Percentiles rank a stretch among this genome's conserved stretches.
These are phyloP conservation scores for Cygnus buccinator DNA, from an alignment of 2,113 vertebrate genomes.

Conservation along the genomic window DNA sequence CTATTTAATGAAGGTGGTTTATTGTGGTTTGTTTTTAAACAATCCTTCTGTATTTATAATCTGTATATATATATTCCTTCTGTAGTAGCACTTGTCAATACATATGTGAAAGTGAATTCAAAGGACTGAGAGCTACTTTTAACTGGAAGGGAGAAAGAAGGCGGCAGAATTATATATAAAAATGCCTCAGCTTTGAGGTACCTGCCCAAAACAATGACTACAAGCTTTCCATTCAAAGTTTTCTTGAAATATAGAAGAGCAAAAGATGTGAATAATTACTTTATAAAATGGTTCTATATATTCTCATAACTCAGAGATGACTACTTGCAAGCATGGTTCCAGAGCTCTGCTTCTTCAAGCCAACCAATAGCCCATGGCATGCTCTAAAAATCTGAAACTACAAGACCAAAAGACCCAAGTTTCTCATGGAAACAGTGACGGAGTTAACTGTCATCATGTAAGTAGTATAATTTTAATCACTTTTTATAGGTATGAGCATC, in stretches of 20 bases:
- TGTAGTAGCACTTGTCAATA: not conserved
- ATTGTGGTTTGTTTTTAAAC: not conserved
- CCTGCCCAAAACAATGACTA: not conserved
- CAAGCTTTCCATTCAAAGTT: not conserved
- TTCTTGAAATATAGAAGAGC: not conserved
- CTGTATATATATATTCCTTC: not conserved
- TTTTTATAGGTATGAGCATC: slow-evolving; percentile 21
- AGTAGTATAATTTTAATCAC: slow-evolving; percentile 16
- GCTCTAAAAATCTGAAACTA: not conserved
- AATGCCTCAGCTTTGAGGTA: not conserved
- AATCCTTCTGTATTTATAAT: not conserved
- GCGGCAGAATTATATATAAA: not conserved
- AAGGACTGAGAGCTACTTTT: not conserved
- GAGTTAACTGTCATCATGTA: slow-evolving; percentile 37
- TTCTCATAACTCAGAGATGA: not conserved
- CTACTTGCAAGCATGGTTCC: not conserved
- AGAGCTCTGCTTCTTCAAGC: not conserved
- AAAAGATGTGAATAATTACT: not conserved
- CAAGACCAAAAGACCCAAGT: not conserved
- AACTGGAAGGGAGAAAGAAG: not conserved
- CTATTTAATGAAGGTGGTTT: not conserved
- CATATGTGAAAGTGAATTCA: not conserved
- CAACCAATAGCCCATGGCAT: not conserved
- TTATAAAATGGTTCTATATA: not conserved
- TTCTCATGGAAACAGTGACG: slow-evolving; percentile 46